Conservation (phyloP, 1,140 invertebrate species). For the Drosophila watanabei region DNA sequence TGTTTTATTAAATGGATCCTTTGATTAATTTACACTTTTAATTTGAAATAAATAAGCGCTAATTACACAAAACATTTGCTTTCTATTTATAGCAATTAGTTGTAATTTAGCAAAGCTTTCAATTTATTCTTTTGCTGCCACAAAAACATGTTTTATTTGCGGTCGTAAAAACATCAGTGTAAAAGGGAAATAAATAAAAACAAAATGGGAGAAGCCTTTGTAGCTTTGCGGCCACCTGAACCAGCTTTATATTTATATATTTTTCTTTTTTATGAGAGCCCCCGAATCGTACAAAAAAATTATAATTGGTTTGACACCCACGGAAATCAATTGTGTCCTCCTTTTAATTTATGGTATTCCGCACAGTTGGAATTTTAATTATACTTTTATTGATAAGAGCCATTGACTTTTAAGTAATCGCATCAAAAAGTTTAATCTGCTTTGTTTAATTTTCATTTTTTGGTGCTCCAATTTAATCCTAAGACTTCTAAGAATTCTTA, state of each 20-base stretch:
- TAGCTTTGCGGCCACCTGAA: not conserved
- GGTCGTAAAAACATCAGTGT: not conserved
- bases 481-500: not conserved
- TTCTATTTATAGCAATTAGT: not conserved
- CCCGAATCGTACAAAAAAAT: not conserved
- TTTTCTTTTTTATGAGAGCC: not conserved
- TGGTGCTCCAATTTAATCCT: not conserved
- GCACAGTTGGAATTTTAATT: not conserved
- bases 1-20: not conserved
- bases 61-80: not conserved
- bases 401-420: not conserved
- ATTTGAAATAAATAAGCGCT: not conserved
- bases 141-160: not conserved
- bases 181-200: conserved; percentile 3
- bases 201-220: not conserved
- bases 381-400: not conserved
- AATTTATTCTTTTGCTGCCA: not conserved
- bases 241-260: not conserved
- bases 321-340: not conserved
- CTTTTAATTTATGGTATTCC: not conserved
- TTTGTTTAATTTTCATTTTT: not conserved
- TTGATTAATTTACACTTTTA: not conserved
- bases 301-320: conserved; percentile 7
- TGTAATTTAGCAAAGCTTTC: not conserved
- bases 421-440: not conserved